Evolutionary conservation across 2,113 vertebrate species (phyloP), one percentile per base, ranked within the genome.

Genomic region (Siniperca chuatsi): DNA sequence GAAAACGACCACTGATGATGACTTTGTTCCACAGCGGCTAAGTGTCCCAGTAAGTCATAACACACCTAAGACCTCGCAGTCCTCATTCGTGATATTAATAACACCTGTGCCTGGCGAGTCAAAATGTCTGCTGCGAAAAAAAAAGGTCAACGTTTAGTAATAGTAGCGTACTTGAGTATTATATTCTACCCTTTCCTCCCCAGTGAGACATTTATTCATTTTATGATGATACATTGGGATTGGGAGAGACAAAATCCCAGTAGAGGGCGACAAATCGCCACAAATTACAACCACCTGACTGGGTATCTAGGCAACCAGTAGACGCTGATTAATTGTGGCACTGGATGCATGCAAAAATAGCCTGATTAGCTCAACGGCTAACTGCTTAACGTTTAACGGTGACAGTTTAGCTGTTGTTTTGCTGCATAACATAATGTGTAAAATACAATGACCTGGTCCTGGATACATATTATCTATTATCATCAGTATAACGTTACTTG

Each of bases 261-360:
- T 20, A 92, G 93, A 86, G 91, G 94, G 92, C 82, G 92, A 90
- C 86, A 93, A 35, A 83, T 6, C 0, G 2, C 2, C 20, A 60
- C 15, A 64, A 8, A 81, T 21, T 4, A 2, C 4, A 37, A 23
- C 23, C 11, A 15, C 0, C 8, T 64, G 57, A 40, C 18, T 71
- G 9, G 33, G 93, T 92, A 78, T 78, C 93, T 40, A 66, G 83
- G 93, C 91, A 95, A 95, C 93, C 33, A 25, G 20, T 18, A 42
- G 62, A 94, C 90, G 87, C 90, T 7, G 25, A 66, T 21, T 57
- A 6, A 2, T 6, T 25, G 55, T 25, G 4, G 3, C 3, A 52
- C 16, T 7, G 2, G 10, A 18, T 58, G 8, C 2, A 15, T 9
- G 23, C 0, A 18, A 37, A 42, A 23, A 25, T 81, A 77, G 46